Evolutionary conservation across 2,888 invertebrate genomes (phyloP).

Genomic region (Aleiodes testaceus): DNA sequence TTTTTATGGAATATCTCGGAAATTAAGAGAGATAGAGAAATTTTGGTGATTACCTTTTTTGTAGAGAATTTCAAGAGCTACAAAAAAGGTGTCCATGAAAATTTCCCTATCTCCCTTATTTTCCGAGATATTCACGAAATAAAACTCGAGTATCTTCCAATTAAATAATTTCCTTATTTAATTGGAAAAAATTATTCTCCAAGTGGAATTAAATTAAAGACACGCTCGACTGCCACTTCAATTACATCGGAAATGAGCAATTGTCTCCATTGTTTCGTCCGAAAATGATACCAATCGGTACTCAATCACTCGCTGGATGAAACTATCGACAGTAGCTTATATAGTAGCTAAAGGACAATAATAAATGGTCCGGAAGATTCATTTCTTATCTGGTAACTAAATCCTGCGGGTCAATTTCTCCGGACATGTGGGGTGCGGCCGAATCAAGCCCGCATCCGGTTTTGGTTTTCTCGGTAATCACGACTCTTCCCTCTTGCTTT

Average conservation of each 20-base stretch:
- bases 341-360: constrained; percentile 22
- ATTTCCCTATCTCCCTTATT: no score
- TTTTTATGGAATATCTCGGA: no score
- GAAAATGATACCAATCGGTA: constrained; percentile 3
- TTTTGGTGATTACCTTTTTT: no score
- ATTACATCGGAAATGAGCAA: constrained; percentile 4
- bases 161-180: not conserved
- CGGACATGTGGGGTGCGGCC: constrained; percentile 22
- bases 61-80: no score
- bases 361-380: constrained; percentile 15
- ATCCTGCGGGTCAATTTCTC: not conserved
- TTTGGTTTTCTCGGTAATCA: constrained; percentile 3
- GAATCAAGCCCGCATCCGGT: constrained; percentile 28
- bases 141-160: not conserved
- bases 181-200: not conserved
- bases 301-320: constrained; percentile 2
- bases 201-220: constrained; percentile 1
- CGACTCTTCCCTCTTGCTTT: not conserved
- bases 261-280: constrained; percentile 26
- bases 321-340: constrained; percentile 8
- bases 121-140: not conserved
- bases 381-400: constrained; percentile 13
- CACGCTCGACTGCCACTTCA: constrained; percentile 3
- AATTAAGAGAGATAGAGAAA: no score
- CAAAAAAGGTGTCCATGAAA: no score